These are phyloP conservation scores for Mylabris phalerata DNA, from an alignment of 1,140 invertebrate species.

Conservation along the genomic window DNA sequence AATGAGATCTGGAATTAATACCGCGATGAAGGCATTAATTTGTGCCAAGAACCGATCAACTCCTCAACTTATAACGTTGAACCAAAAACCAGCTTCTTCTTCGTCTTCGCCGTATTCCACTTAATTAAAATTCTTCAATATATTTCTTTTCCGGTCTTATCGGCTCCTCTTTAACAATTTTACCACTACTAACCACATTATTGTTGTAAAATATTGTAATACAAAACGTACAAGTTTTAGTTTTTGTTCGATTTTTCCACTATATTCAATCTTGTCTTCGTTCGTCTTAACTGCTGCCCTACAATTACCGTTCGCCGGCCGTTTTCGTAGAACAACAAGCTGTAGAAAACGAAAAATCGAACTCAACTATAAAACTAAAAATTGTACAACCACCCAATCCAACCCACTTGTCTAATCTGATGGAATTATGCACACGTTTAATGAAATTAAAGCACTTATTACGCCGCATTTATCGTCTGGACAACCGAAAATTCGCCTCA, in stretches of 20 bases:
- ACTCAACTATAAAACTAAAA: background rate
- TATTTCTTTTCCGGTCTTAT: constrained; percentile 19
- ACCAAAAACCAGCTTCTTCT: no score
- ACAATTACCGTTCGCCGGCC: constrained; percentile 8
- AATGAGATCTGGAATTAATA: constrained; percentile 19
- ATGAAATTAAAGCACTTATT: constrained; percentile 2
- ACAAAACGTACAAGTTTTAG: background rate
- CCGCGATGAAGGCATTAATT: constrained; percentile 19
- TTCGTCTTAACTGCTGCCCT: background rate
- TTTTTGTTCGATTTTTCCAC: no score
- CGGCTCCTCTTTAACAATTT: background rate
- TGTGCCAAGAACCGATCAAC: no score
- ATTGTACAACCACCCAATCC: constrained; percentile 9
- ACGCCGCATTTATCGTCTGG: no score
- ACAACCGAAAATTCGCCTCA: no score
- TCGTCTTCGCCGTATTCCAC: background rate
- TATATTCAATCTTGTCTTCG: no score
- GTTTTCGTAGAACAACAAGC: no score
- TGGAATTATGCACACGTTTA: constrained; percentile 14
- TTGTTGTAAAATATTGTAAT: background rate
- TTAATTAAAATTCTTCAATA: constrained; percentile 22
- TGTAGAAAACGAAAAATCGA: no score
- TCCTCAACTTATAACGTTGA: background rate
- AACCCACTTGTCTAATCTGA: constrained; percentile 14
- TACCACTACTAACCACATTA: background rate